These are phyloP conservation scores for Phasianus colchicus DNA, from an alignment of 2,113 vertebrate species.

Conservation along the genomic window DNA sequence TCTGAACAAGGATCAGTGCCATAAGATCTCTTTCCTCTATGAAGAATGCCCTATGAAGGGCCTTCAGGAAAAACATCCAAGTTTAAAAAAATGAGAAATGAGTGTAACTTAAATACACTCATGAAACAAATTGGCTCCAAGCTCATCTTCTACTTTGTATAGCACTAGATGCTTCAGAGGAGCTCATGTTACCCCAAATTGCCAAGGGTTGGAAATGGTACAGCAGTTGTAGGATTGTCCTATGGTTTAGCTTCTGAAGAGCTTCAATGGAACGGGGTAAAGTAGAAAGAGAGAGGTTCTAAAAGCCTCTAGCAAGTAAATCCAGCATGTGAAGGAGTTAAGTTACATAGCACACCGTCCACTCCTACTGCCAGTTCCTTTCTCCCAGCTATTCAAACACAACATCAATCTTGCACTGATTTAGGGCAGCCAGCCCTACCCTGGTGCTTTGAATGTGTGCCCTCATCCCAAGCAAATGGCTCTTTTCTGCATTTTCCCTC, in stretches of 20 bases:
- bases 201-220: not conserved
- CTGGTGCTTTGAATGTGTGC: not conserved
- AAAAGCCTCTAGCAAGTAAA: not conserved
- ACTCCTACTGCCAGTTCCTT: not conserved
- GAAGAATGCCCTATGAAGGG: fast-evolving
- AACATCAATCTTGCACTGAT: not conserved
- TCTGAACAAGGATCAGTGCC: not conserved
- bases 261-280: not conserved
- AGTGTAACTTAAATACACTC: too few relatives aligned
- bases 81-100: not conserved
- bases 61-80: not conserved
- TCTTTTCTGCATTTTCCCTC: not conserved
- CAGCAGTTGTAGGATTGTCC: not conserved
- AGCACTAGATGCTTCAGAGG: not conserved
- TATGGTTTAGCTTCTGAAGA: not conserved
- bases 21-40: not conserved
- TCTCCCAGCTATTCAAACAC: not conserved
- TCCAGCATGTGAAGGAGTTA: fast-evolving
- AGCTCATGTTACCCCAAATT: not conserved
- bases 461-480: not conserved
- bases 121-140: not conserved
- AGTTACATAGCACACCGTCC: not conserved
- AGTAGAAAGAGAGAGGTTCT: not conserved
- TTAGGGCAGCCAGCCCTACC: not conserved
- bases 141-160: not conserved